Evolutionary conservation across 1,140 invertebrate genomes (phyloP), one percentile per base, ranked within the genome.

Genomic region (Ylistrum balloti): DNA sequence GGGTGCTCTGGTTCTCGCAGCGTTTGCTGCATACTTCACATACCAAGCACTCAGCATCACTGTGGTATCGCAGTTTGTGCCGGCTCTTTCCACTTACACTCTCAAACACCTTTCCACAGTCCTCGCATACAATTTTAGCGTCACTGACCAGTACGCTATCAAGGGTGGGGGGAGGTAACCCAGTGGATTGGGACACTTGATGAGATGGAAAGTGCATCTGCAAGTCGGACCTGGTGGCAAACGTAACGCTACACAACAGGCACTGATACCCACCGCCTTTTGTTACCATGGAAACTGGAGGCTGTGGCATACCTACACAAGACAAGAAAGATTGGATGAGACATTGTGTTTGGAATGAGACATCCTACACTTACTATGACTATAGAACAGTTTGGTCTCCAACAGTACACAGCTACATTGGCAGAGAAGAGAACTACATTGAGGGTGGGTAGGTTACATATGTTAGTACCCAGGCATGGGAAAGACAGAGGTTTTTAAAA

Each of bases 211-310:
- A 74, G 56, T 74, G 56, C 56, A 28, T 74, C 56, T 74, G 56
- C n/a, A 74, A n/a, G 56, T 74, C 56, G 56, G 56, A n/a, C 56
- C 56, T 74, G 56, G 56, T 74, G 56, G 56, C 56, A 74, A 74
- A 74, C 22, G 56, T 74, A 74, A 74, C 56, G 22, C n/a, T 74
- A 74, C 56, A 74, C 56, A 74, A 74, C 56, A 74, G 56, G 56
- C 56, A 74, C 56, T 74, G 56, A 74, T 74, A 74, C 56, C 56
- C 56, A 28, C 56, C 56, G n/a, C 56, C 56, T 74, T 74, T 74
- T n/a, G 56, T 74, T 74, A 74, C 56, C 56, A 28, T 28, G 56
- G 56, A 74, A 74, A 74, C 56, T 17, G 56, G 56, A 74, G 56
- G 56, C 17, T 74, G 56, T 74, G 56, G 56, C 56, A 74, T 74